Percentiles rank a stretch among this genome's conserved stretches.
Conservation (phyloP, 2,888 invertebrate species). For the Yponomeuta malinellus region DNA sequence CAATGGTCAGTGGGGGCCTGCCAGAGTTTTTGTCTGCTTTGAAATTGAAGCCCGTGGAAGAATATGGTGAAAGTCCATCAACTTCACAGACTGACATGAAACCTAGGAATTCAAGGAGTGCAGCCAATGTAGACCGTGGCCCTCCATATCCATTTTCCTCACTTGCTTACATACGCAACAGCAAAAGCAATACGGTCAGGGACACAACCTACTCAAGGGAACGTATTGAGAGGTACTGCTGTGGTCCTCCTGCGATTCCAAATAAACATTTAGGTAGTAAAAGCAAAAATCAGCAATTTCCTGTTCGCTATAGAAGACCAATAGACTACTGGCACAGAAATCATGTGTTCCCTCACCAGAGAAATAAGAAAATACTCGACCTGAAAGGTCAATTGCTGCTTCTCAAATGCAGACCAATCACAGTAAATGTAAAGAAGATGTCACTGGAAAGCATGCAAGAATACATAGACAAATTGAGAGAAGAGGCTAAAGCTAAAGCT, state of each 20-base stretch:
- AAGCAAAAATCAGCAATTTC: slow-evolving; percentile 56
- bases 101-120: slow-evolving; percentile 48
- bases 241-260: slow-evolving; percentile 35
- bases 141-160: slow-evolving; percentile 70
- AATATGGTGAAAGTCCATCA: slow-evolving; percentile 24
- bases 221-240: slow-evolving; percentile 63
- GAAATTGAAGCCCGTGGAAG: slow-evolving; percentile 42
- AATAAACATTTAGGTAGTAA: slow-evolving; percentile 55
- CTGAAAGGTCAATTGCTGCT: slow-evolving; percentile 66
- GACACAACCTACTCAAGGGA: slow-evolving; percentile 54
- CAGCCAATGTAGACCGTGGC: slow-evolving; percentile 54
- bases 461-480: slow-evolving; percentile 48
- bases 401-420: slow-evolving; percentile 66
- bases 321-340: slow-evolving; percentile 66
- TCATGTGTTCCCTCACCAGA: slow-evolving; percentile 57
- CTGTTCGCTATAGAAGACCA: slow-evolving; percentile 58
- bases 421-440: slow-evolving; percentile 61
- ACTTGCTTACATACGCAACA: slow-evolving; percentile 56
- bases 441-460: slow-evolving; percentile 57
- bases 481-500: slow-evolving; percentile 37
- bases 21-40: slow-evolving; percentile 59
- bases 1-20: slow-evolving; percentile 41
- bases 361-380: slow-evolving; percentile 59
- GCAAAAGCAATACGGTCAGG: slow-evolving; percentile 46
- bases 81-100: slow-evolving; percentile 32